Base-by-base conservation (phyloP, 2,113 vertebrate genomes). In the Fregetta grallaria region DNA sequence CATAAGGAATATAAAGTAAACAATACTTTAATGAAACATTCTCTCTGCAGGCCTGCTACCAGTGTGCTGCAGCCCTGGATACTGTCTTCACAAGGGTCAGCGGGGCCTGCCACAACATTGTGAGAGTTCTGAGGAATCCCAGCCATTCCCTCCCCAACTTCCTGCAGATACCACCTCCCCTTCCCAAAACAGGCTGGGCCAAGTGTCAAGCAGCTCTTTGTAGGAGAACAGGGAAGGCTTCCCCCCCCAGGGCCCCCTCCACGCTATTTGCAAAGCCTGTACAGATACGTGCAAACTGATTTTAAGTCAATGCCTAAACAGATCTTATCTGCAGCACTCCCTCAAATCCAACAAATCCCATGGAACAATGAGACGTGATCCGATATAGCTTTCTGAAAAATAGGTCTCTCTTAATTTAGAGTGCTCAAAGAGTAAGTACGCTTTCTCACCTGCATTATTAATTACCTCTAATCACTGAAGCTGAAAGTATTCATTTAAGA, bases 351-450 rank as follows among this genome's bases (percentile, higher is more conserved):
- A 84, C 45, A 77, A 82, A 89, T 50, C 22, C 38, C 29, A 25
- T 2, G 62, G 70, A 95, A 91, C 68, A 81, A n/a, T 5, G 52
- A 78, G 44, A 92, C 0, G 7, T 40, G 44, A 58, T 58, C 77
- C 18, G 53, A 79, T 65, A n/a, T 13, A 73, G 68, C 90, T 61
- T 86, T 86, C 66, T 85, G 77, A 90, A 93, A 96, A 96, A 90
- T 92, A 94, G 96, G 96, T 96, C 94, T 96, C 81, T 93, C 67
- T 92, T n/a, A 94, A 96, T 94, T 95, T 29, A 92, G 66, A 79
- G 47, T 3, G 16, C 85, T 82, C 23, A 2, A 92, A 94, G 86
- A 92, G 85, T 95, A 95, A 97, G 62, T 90, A 94, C 0, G 13
- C 53, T 85, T 94, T 53, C 93, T 94, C 71, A 88, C 87, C 78